phyloP scores from a whole-genome alignment of 2,888 invertebrate genomes.

The Andrena praecox region DNA sequence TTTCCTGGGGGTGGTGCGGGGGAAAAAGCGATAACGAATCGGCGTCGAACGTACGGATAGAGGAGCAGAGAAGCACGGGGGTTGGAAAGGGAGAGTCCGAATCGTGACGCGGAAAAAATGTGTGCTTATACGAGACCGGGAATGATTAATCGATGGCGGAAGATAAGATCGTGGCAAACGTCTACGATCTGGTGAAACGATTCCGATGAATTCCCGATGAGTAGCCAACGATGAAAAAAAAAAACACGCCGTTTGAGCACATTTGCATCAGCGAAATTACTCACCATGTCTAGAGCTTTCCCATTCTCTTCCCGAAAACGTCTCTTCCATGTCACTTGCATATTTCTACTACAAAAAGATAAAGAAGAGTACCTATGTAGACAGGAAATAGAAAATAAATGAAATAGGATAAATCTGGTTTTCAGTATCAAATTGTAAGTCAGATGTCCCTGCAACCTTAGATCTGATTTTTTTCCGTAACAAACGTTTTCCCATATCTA shows the following conservation, averaged over 20 bases:
- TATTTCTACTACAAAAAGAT: neutral
- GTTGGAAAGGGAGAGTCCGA: constrained; percentile 9
- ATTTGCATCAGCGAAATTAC: constrained; percentile 5
- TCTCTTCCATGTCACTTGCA: too few relatives aligned
- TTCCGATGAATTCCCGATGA: constrained; percentile 46
- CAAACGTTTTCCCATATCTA: neutral
- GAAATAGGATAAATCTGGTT: too few relatives aligned
- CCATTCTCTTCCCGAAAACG: neutral
- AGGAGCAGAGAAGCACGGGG: neutral
- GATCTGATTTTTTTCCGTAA: neutral
- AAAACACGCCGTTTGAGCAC: neutral
- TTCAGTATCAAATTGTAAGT: neutral
- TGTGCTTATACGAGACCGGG: constrained; percentile 20
- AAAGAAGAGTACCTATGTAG: too few relatives aligned
- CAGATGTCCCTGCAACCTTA: neutral
- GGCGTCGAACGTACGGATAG: constrained; percentile 6
- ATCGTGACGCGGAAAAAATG: constrained; percentile 47
- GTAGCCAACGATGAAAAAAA: constrained; percentile 18
- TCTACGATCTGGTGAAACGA: constrained; percentile 36
- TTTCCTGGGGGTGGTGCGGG: neutral
- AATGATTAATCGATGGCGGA: constrained; percentile 51
- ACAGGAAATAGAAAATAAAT: too few relatives aligned
- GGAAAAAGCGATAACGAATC: constrained; percentile 22
- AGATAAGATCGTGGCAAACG: constrained; percentile 32
- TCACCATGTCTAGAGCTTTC: neutral